phyloP scores from a whole-genome alignment of 2,888 invertebrate species.

The Prenolepis imparis region DNA sequence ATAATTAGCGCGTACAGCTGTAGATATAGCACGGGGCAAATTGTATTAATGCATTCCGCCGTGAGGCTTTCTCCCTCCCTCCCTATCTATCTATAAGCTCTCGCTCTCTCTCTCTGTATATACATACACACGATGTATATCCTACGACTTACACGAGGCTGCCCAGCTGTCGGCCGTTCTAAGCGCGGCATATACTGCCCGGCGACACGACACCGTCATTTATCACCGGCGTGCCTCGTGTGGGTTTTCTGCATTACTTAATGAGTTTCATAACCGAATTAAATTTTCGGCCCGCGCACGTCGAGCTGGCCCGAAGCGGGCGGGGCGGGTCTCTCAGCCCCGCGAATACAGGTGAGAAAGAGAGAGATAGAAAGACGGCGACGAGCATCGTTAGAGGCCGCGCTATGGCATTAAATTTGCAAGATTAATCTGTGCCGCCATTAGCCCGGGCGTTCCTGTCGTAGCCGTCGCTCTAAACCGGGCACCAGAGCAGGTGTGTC shows the following conservation, averaged over 20 bases:
- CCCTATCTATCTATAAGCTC: constrained; percentile 65
- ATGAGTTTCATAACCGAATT: constrained; percentile 82
- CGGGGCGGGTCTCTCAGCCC: constrained; percentile 29
- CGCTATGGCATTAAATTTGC: constrained; percentile 77
- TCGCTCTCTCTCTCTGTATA: constrained; percentile 1
- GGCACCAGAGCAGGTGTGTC: constrained; percentile 39
- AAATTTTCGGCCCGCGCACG: constrained; percentile 77
- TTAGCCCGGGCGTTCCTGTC: constrained; percentile 73
- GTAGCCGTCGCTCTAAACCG: constrained; percentile 62
- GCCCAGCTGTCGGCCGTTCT: constrained; percentile 78
- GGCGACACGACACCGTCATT: constrained; percentile 81
- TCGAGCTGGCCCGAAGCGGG: constrained; percentile 32
- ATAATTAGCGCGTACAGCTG: constrained; percentile 75
- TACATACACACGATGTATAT: constrained; percentile 66
- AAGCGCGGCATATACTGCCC: constrained; percentile 76
- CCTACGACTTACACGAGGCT: constrained; percentile 60
- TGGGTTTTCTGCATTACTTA: constrained; percentile 81
- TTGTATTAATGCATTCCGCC: constrained; percentile 81
- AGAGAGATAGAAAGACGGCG: constrained; percentile 10
- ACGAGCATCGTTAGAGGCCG: constrained; percentile 73
- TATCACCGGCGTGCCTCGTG: constrained; percentile 78
- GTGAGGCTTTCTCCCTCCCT: constrained; percentile 66
- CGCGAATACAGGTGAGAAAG: not conserved
- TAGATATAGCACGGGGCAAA: constrained; percentile 72
- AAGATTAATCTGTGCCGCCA: constrained; percentile 81